These are phyloP conservation scores for Halictus quadricinctus DNA, from an alignment of 2,888 invertebrate genomes.

Conservation along the genomic window DNA sequence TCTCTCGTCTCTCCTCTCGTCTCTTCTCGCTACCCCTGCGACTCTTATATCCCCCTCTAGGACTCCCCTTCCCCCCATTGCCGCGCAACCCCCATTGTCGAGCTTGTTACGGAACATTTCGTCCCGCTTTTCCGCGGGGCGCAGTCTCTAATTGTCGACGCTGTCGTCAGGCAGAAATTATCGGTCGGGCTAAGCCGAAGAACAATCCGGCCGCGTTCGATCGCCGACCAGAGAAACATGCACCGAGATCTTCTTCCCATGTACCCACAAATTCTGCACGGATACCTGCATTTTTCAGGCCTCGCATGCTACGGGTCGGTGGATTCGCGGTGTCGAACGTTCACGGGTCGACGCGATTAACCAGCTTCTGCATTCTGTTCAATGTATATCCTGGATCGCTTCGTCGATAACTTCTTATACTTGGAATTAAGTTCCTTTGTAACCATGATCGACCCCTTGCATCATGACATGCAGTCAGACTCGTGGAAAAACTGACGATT, in stretches of 20 bases:
- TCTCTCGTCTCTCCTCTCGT: not conserved
- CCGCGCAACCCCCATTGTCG: constrained; percentile 28
- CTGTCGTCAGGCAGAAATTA: constrained; percentile 34
- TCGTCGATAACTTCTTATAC: not conserved
- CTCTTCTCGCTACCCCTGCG: not conserved
- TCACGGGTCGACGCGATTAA: not conserved
- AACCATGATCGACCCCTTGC: not conserved
- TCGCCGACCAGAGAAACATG: not conserved
- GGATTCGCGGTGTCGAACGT: not conserved
- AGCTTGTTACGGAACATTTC: constrained; percentile 53
- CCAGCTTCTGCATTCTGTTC: not conserved
- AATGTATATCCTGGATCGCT: not conserved
- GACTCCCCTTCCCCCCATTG: not conserved
- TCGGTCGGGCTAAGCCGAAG: not conserved
- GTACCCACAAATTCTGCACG: not conserved
- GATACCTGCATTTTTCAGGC: not conserved
- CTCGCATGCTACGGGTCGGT: not conserved
- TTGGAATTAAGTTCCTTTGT: not conserved
- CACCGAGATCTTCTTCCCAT: not conserved
- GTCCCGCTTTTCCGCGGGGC: constrained; percentile 47
- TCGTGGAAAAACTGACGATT: no score
- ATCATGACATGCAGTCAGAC: no score
- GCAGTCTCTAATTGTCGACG: constrained; percentile 26
- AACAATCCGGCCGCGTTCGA: constrained; percentile 2
- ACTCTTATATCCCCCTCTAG: constrained; percentile 6